These are phyloP conservation scores for Lasioglossum lativentre DNA, from an alignment of 2,888 invertebrate species.

Conservation along the genomic window DNA sequence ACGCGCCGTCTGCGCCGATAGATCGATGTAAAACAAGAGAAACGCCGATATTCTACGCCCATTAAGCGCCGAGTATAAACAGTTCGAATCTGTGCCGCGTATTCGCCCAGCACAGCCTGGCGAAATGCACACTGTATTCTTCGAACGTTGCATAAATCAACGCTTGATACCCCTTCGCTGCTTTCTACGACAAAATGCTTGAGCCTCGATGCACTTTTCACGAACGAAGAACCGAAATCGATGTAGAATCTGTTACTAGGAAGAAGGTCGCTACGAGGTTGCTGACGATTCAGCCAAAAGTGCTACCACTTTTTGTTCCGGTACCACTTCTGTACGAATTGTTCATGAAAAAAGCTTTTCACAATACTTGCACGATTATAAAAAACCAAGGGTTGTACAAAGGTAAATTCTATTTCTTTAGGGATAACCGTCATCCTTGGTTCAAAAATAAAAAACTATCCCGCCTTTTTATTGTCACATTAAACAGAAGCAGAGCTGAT, in stretches of 20 bases:
- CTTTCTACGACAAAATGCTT: not conserved
- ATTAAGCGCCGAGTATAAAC: conserved; percentile 34
- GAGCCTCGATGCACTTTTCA: not conserved
- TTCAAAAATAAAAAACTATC: no score
- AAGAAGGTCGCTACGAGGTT: no score
- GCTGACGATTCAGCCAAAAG: no score
- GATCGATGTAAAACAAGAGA: conserved; percentile 19
- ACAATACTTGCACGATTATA: no score
- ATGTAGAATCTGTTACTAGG: not conserved
- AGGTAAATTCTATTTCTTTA: no score
- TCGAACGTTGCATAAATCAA: conserved; percentile 35
- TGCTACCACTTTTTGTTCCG: no score
- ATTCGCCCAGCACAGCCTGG: not conserved
- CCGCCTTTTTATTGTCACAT: no score
- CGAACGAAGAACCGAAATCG: not conserved
- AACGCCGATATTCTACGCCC: conserved; percentile 23
- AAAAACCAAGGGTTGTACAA: no score
- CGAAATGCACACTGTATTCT: not conserved
- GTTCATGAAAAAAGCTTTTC: no score
- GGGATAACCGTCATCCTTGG: no score
- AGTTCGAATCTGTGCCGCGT: not conserved
- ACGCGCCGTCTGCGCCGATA: conserved; percentile 16
- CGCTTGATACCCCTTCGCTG: not conserved
- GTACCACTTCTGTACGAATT: no score
- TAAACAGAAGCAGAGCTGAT: no score